Base-by-base conservation (phyloP, 2,113 vertebrate genomes). In the Hylia prasina region DNA sequence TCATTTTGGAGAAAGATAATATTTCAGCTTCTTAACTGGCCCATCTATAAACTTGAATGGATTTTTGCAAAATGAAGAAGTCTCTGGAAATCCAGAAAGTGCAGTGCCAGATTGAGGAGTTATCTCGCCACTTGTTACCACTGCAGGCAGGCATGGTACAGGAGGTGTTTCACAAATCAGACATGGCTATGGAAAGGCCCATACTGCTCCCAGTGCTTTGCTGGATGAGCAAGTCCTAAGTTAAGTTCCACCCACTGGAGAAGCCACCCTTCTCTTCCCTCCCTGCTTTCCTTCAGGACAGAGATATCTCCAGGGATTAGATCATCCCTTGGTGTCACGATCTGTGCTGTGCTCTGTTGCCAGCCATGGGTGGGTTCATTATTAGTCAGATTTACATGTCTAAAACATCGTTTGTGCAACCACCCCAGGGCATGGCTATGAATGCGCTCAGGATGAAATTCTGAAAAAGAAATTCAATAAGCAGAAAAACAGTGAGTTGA, bases 341-440 rank as follows among this genome's bases (percentile, higher is more conserved):
- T 77, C 60, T 10, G 2, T 53, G 47, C 54, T 78, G 33, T 60
- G 12, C 68, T 91, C 0, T 1, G 37, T 89, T 95, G 45, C 71
- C 87, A 89, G 63, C 75, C 73, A 65, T 94, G 65, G 88, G 87
- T 71, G 89, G 73, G 45, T 93, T 73, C 80, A 50, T 69, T 90
- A 87, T 61, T 93, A 96, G 88, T 82, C 85, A 94, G 58, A 93
- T 92, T 96, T 93, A 91, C 73, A 80, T 92, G 79, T 96, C 94
- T 83, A 95, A 96, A 94, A 65, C 92, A 95, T 70, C 39, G 27
- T 87, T 73, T 92, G 54, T 83, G 88, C 65, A 90, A 96, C 92
- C 73, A 87, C 89, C 68, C 71, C 85, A 94, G 87, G 89, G 83
- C 72, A 93, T 10, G 23, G 53, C 89, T 92, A 57, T 21, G 39